phyloP scores from a whole-genome alignment of 2,888 invertebrate genomes.

The Eledone cirrhosa region DNA sequence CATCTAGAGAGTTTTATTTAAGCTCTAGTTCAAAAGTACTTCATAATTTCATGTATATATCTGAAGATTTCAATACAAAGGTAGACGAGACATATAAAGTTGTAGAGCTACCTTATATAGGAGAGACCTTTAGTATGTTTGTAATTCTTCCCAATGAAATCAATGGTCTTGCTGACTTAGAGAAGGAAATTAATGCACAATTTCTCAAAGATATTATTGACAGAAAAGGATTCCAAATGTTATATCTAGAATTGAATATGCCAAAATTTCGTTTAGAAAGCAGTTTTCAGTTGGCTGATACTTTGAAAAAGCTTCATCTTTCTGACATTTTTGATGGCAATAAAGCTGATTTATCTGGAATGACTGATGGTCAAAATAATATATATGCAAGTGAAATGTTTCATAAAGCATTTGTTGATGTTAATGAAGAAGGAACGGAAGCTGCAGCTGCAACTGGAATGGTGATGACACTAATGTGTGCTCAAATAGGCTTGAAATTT shows the following conservation, averaged over 20 bases:
- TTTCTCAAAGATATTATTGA: conserved; percentile 28
- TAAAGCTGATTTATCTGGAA: conserved; percentile 58
- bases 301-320: conserved; percentile 52
- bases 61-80: conserved; percentile 73
- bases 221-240: conserved; percentile 19
- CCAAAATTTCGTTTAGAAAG: conserved; percentile 56
- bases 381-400: conserved; percentile 54
- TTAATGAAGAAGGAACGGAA: conserved; percentile 63
- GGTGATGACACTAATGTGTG: conserved; percentile 36
- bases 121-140: conserved; percentile 51
- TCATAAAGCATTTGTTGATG: conserved; percentile 64
- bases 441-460: conserved; percentile 61
- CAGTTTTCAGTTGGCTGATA: conserved; percentile 40
- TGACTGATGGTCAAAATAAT: conserved; percentile 41
- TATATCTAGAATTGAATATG: conserved; percentile 39
- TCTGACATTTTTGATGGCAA: conserved; percentile 46
- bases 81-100: conserved; percentile 74
- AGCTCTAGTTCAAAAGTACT: conserved; percentile 23
- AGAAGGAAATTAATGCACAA: conserved; percentile 36
- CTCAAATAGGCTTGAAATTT: conserved; percentile 36
- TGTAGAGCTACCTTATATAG: conserved; percentile 77
- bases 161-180: conserved; percentile 47
- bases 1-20: conserved; percentile 70
- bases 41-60: conserved; percentile 77
- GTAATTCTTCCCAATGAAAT: conserved; percentile 52